Base-by-base conservation (phyloP, 2,113 vertebrate species). In the Brachyistius frenatus region DNA sequence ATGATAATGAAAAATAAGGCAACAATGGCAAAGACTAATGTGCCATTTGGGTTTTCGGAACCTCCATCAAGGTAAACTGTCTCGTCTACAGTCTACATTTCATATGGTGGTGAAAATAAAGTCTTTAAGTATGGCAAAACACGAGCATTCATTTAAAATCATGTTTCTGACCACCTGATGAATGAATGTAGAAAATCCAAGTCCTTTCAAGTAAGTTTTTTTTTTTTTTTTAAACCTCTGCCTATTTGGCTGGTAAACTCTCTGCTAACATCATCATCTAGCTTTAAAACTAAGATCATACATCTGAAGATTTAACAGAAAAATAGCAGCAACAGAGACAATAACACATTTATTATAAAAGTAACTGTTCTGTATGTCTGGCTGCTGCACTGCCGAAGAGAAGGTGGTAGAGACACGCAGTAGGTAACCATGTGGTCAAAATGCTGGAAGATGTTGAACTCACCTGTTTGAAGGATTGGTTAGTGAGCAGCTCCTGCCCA, bases 401-500 rank as follows among this genome's bases (percentile, higher is more conserved):
- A 39, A 74, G 46, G 14, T 54, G 62, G 54, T 2, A 65, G 66
- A 75, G 74, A 53, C 76, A 35, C 16, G 62, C 62, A 47, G 56
- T 11, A 5, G 52, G 11, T 39, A 56, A 70, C 13, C 13, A 52
- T 60, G 47, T 61, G 58, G 41, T 44, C 6, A 23, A 66, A 36
- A 74, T 33, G 84, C 81, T 44, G 53, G 47, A 69, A 47, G 49
- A 81, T 46, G 54, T 64, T 66, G 49, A 90, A 97, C 97, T 98
- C 93, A 98, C 97, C 96, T 96, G 96, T 91, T 95, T 97, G 92
- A 93, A 96, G 93, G 95, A 94, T 92, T 96, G 94, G 94, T 98
- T 98, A 97, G 96, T 97, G 95, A 99, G 94, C 95, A 97, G 95
- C 92, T 99, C 97, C 97, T 99, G 96, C 90, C 90, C 93, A 95